Base-by-base conservation (phyloP, 2,888 invertebrate species). In the Pammene aurita region DNA sequence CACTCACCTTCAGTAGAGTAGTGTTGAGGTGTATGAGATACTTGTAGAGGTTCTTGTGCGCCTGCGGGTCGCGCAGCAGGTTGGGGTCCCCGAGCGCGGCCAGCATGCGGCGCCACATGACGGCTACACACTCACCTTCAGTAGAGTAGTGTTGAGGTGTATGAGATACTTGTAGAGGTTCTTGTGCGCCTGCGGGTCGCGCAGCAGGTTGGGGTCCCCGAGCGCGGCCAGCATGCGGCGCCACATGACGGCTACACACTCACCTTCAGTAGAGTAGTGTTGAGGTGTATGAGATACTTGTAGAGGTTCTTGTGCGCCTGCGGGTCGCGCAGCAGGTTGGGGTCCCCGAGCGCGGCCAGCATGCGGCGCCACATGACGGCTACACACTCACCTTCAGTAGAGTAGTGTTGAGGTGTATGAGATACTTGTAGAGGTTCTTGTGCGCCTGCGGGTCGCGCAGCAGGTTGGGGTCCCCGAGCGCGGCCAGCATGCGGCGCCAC, bases 241-340 rank as follows among this genome's bases (percentile, higher is more conserved):
- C 98, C 99, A 99, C 82, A 99, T 93, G 71, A 98, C 96, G 34
- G 98, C 98, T n/a, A n/a, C n/a, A n/a, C n/a, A n/a, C n/a, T n/a
- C n/a, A n/a, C n/a, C n/a, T n/a, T n/a, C n/a, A n/a, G n/a, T 75
- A 99, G 93, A 44, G 97, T 98, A 63, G 96, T 95, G 65, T 96
- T 96, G 80, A 99, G 95, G 80, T 98, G 98, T 74, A 97, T 95
- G 74, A 99, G 94, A 89, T 98, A 97, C 84, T 97, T 97, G 90
- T 97, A 98, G 16, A 98, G 96, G 85, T 97, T 96, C 44, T 96
- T 95, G 85, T 98, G 98, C 18, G 98, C 93, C 71, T 94, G 94
- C 11, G 98, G 96, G 85, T 98, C 96, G 35, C 94, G 94, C 73
- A 98, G 96, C 73, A 94, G 94, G 92, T 98, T 98, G 64, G 98